Conservation (phyloP, 2,113 vertebrate genomes). For the Geococcyx californianus region DNA sequence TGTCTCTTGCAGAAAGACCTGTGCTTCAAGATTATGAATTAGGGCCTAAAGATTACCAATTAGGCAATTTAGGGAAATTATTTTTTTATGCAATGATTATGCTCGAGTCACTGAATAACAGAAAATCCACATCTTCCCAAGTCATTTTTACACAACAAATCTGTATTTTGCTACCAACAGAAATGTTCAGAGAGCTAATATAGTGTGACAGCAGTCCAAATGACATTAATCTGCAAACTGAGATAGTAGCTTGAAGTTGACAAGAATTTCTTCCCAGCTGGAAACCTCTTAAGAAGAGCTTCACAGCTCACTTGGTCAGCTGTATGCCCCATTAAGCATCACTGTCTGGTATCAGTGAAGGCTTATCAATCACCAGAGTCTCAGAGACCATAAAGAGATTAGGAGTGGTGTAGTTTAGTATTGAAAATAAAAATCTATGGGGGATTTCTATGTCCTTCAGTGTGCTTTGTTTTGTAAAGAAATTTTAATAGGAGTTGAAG, state of each 20-base stretch:
- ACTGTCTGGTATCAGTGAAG: neutral
- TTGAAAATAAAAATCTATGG: neutral
- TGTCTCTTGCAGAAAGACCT: neutral
- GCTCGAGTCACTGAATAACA: neutral
- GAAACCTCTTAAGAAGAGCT: slow-evolving; percentile 5
- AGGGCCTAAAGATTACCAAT: neutral
- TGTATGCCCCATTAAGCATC: slow-evolving; percentile 16
- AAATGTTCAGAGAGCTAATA: slow-evolving; percentile 24
- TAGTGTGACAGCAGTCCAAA: slow-evolving; percentile 31
- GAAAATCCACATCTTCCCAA: neutral
- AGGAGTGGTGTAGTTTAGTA: neutral
- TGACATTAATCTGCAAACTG: slow-evolving; percentile 37
- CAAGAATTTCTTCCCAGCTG: slow-evolving; percentile 32
- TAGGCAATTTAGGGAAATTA: neutral
- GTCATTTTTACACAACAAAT: neutral
- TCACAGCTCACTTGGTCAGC: slow-evolving; percentile 46
- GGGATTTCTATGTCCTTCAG: neutral
- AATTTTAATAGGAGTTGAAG: neutral
- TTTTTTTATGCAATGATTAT: neutral
- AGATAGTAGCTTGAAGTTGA: slow-evolving; percentile 7
- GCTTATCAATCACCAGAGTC: slow-evolving; percentile 20
- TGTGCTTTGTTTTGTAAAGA: neutral
- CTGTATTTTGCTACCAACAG: neutral
- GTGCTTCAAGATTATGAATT: neutral
- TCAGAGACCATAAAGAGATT: neutral